Percentiles rank a stretch among this genome's conserved stretches.
Evolutionary conservation across 2,113 vertebrate genomes (phyloP).

Genomic region (Phylloscopus whistleri): DNA sequence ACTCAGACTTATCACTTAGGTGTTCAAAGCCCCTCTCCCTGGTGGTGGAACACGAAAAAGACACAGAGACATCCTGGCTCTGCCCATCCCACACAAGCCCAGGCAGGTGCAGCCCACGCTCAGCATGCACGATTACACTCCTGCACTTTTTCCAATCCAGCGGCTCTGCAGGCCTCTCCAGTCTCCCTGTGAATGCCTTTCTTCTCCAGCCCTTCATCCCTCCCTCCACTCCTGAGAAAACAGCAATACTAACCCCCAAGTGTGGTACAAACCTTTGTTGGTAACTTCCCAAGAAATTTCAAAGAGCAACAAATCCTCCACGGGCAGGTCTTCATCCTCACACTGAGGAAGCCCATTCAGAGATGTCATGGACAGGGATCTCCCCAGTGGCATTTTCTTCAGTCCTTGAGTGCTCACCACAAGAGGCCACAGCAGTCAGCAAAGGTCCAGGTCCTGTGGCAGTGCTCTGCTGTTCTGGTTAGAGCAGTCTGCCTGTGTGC

Average conservation of each 20-base stretch:
- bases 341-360: slow-evolving; percentile 85
- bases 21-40: neutral
- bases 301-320: slow-evolving; percentile 90
- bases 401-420: neutral
- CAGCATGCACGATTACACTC: neutral
- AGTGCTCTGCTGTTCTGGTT: neutral
- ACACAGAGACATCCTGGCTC: neutral
- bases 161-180: neutral
- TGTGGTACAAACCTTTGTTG: slow-evolving; percentile 86
- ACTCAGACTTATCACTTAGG: neutral
- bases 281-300: slow-evolving; percentile 95
- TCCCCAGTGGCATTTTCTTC: slow-evolving; percentile 82
- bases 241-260: neutral
- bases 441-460: neutral
- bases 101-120: neutral
- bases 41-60: neutral
- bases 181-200: neutral
- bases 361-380: slow-evolving; percentile 90
- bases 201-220: neutral
- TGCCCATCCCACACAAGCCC: neutral
- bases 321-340: slow-evolving; percentile 85
- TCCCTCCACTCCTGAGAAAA: neutral
- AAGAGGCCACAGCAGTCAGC: neutral
- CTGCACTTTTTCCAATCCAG: neutral
- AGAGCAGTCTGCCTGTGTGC: neutral